Evolutionary conservation across 2,888 invertebrate species (phyloP), one percentile per base, ranked within the genome.

Genomic region (Drosophila rubida): DNA sequence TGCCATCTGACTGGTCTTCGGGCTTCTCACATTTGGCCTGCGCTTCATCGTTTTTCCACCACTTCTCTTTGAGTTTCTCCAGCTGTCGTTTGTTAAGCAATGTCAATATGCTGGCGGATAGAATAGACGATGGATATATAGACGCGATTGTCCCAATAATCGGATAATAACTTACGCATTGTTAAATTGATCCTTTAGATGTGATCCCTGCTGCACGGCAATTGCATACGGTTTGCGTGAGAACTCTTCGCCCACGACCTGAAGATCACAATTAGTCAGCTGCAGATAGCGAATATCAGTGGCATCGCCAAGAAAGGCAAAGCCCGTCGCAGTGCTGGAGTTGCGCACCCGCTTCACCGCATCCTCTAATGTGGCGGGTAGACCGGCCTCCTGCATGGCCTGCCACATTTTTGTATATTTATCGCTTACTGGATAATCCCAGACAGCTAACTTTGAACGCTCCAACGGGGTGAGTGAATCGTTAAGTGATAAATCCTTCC

Each of bases 391-490:
- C 85, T 95, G 94, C 97, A 99, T 99, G 0, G 97, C 97, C 90
- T 98, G 97, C 97, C 98, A 98, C 96, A 99, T 98, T 92, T 99
- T 99, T 39, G 98, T 99, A 91, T 98, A 99, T 90, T 98, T 99
- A 92, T 99, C 98, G 87, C 98, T 98, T 0, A 99, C 98, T 0
- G 99, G 99, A 91, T 99, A 99, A 91, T 99, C 99, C 99, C 99
- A 99, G 0, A 99, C 99, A 0, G 99, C 99, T 13, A 99, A 92
- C 91, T 98, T 97, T 0, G 98, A 97, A 27, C 98, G 93, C 89
- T 99, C 98, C 4, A 97, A 94, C 62, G 97, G 96, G 19, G 95
- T 95, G 51, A 99, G 92, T 55, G 97, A 97, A 92, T 99, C 98
- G 91, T 99, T 98, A 19, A 99, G 92, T 32, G 98, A 98, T 96